Base-by-base conservation (phyloP, 2,113 vertebrate genomes). In the Dasyurus viverrinus region DNA sequence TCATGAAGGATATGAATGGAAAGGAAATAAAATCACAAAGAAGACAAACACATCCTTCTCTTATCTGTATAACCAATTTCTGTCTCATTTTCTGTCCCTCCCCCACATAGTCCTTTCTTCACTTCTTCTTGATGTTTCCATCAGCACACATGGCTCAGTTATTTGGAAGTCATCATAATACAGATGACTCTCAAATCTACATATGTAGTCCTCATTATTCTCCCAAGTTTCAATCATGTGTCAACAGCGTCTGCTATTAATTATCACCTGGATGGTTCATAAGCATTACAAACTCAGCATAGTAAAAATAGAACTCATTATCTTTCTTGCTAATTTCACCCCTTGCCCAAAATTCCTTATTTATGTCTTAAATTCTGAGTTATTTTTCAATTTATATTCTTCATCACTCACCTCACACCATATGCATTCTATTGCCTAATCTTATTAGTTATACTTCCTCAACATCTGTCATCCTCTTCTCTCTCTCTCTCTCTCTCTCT, bases 41-140 rank as follows among this genome's bases (percentile, higher is more conserved):
- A 94, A 68, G 90, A 36, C 26, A n/a, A 42, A 90, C 23, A 19
- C 16, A 53, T 26, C 48, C 92, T 27, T 22, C 95, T 95, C 91
- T 42, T 25, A n/a, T 48, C 1, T 14, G 8, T 68, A 36, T 36
- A 12, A 16, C 12, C 11, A 68, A 68, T 36, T 36, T 68, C 57
- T 36, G 30, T 68, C 27, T 84, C n/a, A 1, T 42, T n/a, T 42
- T 14, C 36, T 14, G 2, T 14, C 11, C 30, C 55, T 2, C 26
- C 26, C 55, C 55, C 2, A 8, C 57, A 68, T 4, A 14, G 57
- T 84, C 36, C 42, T 42, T 84, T 42, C 68, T 84, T 84, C 42
- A 84, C 23, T 76, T 42, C 68, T 84, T 84, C 68, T 84, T 84
- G 68, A 16, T 84, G n/a, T 42, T 84, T 84, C 8, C 68, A 84